Conservation (phyloP, 2,888 invertebrate species). For the Clitarchus hookeri region DNA sequence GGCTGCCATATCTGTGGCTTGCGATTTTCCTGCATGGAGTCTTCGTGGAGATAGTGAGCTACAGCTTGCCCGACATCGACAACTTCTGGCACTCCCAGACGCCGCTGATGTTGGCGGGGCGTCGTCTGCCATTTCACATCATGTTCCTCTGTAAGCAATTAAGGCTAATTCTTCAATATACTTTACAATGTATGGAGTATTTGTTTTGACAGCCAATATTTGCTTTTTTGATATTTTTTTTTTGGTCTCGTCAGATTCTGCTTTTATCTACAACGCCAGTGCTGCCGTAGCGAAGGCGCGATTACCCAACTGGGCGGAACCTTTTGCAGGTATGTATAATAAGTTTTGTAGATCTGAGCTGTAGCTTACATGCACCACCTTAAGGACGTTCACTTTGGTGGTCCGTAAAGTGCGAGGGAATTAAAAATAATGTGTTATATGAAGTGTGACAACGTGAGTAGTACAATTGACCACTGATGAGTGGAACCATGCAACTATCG, state of each 20-base stretch:
- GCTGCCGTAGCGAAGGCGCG: conserved; percentile 62
- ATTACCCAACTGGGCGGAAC: conserved; percentile 63
- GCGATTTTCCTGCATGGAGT: conserved; percentile 73
- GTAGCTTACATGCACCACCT: no score
- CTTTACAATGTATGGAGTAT: neutral
- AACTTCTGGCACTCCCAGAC: conserved; percentile 86
- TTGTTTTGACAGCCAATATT: neutral
- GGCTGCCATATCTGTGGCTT: conserved; percentile 77
- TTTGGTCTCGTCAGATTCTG: conserved; percentile 59
- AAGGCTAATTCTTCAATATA: neutral
- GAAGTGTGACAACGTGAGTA: no score
- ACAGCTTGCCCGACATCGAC: conserved; percentile 73
- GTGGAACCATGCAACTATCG: no score
- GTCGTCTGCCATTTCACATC: conserved; percentile 74
- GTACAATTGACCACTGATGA: no score
- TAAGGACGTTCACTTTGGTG: no score
- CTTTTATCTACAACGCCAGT: conserved; percentile 64
- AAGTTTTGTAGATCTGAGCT: no score
- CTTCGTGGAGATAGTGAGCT: conserved; percentile 71
- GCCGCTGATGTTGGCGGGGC: conserved; percentile 71
- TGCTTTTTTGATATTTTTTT: neutral
- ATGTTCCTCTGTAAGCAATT: conserved; percentile 69
- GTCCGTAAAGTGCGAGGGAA: no score
- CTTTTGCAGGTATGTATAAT: conserved; percentile 56
- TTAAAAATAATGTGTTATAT: no score